Evolutionary conservation across 2,888 invertebrate genomes (phyloP).

Genomic region (Protophormia terraenovae): DNA sequence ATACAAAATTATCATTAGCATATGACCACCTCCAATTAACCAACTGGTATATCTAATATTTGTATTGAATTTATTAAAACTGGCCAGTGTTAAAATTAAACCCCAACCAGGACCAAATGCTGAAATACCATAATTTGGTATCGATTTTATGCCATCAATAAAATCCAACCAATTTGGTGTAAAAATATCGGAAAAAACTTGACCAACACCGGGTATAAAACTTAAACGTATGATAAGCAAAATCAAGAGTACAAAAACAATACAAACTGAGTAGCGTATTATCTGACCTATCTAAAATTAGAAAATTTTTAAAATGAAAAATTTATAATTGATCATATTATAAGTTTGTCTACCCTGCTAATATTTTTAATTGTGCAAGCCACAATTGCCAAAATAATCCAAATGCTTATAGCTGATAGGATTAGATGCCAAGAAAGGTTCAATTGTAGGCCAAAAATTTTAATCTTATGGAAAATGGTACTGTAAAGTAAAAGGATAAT

Average conservation of each 20-base stretch:
- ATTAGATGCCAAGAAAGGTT: slow-evolving; percentile 73
- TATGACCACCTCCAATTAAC: slow-evolving; percentile 73
- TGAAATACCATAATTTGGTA: slow-evolving; percentile 82
- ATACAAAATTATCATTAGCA: slow-evolving; percentile 79
- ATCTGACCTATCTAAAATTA: slow-evolving; percentile 71
- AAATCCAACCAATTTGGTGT: slow-evolving; percentile 31
- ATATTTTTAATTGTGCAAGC: background rate
- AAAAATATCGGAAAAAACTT: slow-evolving; percentile 62
- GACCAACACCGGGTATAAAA: slow-evolving; percentile 72
- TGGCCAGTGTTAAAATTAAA: slow-evolving; percentile 90
- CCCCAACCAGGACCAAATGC: slow-evolving; percentile 94
- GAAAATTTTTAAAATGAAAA: background rate
- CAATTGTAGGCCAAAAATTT: slow-evolving; percentile 19
- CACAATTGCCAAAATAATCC: slow-evolving; percentile 70
- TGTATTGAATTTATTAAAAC: slow-evolving; percentile 89
- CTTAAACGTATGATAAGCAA: slow-evolving; percentile 72
- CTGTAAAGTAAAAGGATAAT: slow-evolving; percentile 14
- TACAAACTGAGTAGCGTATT: slow-evolving; percentile 70
- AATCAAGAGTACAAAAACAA: slow-evolving; percentile 67
- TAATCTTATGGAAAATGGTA: slow-evolving; percentile 14
- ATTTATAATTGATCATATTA: background rate
- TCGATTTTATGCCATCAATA: background rate
- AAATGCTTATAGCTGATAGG: slow-evolving; percentile 67
- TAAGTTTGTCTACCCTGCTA: background rate
- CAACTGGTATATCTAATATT: slow-evolving; percentile 83